Conservation (phyloP, 2,797 vertebrate genomes). For the Scolopax rusticola region DNA sequence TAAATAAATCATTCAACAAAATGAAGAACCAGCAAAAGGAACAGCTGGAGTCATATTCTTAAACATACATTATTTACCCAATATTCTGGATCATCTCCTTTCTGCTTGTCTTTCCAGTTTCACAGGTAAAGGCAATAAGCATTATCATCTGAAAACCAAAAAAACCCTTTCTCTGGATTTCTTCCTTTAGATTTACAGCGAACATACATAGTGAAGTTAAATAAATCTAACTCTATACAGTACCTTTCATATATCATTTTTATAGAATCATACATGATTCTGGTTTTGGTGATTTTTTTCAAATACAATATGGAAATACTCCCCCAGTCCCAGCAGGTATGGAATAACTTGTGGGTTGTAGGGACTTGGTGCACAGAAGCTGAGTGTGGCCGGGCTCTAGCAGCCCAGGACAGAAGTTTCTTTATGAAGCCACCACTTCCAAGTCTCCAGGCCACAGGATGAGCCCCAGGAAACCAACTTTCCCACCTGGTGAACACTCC, state of each 20-base stretch:
- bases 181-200: neutral
- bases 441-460: neutral
- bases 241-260: fast-evolving
- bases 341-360: neutral
- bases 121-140: neutral
- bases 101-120: neutral
- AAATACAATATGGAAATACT: neutral
- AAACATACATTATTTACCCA: conserved; percentile 42
- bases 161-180: fast-evolving
- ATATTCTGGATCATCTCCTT: neutral
- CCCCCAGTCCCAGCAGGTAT: neutral
- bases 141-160: neutral
- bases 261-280: neutral
- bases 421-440: neutral
- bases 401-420: neutral
- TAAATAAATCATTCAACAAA: conserved; percentile 52
- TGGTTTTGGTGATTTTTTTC: fast-evolving
- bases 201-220: neutral
- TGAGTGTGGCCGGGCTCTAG: neutral
- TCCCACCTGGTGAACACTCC: neutral
- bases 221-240: neutral
- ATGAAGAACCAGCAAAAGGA: neutral
- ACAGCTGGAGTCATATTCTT: neutral
- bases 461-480: neutral
- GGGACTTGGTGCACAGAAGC: fast-evolving